These are phyloP conservation scores for Drosophila pseudoobscura DNA, from an alignment of 1,140 invertebrate species.

Conservation along the genomic window DNA sequence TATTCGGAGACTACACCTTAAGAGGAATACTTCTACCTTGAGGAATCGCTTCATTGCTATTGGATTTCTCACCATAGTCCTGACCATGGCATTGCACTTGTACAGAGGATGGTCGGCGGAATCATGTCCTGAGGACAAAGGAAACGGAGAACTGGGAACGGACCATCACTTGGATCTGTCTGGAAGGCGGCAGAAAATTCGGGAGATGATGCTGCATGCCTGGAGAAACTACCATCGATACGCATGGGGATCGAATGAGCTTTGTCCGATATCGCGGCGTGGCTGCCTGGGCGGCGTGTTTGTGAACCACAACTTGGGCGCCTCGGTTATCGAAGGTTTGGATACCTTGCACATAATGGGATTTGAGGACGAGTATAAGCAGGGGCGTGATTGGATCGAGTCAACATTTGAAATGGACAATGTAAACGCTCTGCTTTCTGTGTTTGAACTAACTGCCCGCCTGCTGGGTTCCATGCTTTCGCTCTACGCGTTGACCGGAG, in stretches of 20 bases:
- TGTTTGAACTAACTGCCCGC: constrained; percentile 99
- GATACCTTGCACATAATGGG: constrained; percentile 99
- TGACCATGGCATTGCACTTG: background rate
- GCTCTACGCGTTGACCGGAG: constrained; percentile 96
- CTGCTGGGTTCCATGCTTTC: constrained; percentile 97
- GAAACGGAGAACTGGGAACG: too few species aligned
- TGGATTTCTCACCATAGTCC: background rate
- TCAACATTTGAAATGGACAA: constrained; percentile 92
- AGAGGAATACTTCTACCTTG: constrained; percentile 3
- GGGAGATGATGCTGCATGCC: constrained; percentile 96
- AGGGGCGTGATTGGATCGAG: constrained; percentile 95
- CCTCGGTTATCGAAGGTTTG: constrained; percentile 97
- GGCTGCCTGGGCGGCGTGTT: constrained; percentile 97
- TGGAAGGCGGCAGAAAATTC: constrained; percentile 43
- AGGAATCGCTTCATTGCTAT: constrained; percentile 2
- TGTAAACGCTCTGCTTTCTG: constrained; percentile 94
- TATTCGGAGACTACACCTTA: constrained; percentile 5
- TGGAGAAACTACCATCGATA: constrained; percentile 97
- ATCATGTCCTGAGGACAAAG: background rate
- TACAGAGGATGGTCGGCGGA: background rate
- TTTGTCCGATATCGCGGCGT: constrained; percentile 94
- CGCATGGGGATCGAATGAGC: constrained; percentile 98
- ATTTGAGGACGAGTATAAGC: constrained; percentile 95
- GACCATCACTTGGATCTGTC: background rate
- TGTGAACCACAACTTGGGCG: constrained; percentile 92